These are phyloP conservation scores for Nasonia vitripennis DNA, from an alignment of 1,140 invertebrate genomes.

Conservation along the genomic window DNA sequence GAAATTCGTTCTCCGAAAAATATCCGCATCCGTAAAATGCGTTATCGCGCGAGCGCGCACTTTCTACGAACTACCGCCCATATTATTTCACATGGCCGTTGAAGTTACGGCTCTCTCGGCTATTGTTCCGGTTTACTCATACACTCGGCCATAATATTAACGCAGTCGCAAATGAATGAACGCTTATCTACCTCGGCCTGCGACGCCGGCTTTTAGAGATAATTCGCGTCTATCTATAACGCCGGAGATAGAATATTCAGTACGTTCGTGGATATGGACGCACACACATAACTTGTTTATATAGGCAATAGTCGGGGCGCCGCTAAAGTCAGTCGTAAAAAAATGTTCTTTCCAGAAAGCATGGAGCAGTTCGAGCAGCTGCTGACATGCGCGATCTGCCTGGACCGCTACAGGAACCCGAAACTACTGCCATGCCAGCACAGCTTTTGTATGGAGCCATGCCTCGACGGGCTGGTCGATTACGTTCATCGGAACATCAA, in stretches of 20 bases:
- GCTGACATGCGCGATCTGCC: conserved; percentile 97
- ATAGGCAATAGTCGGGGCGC: background rate
- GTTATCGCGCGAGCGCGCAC: too few species aligned
- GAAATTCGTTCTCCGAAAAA: too few species aligned
- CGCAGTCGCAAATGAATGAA: conserved; percentile 8
- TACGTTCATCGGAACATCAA: conserved; percentile 96
- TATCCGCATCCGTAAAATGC: too few species aligned
- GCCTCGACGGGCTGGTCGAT: conserved; percentile 97
- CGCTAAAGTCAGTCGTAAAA: background rate
- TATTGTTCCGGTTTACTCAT: background rate
- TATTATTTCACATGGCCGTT: too few species aligned
- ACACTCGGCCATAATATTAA: background rate
- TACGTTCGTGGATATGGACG: background rate
- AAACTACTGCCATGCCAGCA: conserved; percentile 99
- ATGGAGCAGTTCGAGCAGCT: conserved; percentile 99
- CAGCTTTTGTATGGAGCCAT: conserved; percentile 99
- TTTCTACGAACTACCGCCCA: background rate
- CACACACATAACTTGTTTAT: too few species aligned
- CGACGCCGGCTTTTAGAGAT: background rate
- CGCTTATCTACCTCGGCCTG: conserved; percentile 10
- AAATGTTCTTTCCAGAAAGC: conserved; percentile 63
- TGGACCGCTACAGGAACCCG: conserved; percentile 97
- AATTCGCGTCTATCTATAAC: conserved; percentile 32
- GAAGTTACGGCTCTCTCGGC: background rate
- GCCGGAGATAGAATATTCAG: background rate